Conservation (phyloP, 2,888 invertebrate genomes). For the Troides helena region DNA sequence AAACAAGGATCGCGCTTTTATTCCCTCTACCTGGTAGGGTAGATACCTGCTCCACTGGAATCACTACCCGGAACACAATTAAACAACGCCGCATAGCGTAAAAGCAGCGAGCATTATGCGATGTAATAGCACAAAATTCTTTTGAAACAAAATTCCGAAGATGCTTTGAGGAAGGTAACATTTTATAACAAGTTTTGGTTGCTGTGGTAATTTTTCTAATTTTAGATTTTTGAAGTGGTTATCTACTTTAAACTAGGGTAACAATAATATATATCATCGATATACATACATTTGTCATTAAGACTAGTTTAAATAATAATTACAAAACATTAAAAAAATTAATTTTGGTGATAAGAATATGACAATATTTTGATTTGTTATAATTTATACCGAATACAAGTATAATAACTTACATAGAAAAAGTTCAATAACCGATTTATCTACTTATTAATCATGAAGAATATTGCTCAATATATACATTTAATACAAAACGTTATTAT, state of each 20-base stretch:
- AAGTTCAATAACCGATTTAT: background rate
- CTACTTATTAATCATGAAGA: background rate
- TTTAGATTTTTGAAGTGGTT: background rate
- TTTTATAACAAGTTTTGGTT: background rate
- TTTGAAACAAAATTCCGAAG: conserved; percentile 12
- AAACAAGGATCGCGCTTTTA: conserved; percentile 49
- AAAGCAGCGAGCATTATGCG: conserved; percentile 41
- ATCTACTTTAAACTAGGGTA: background rate
- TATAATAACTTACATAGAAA: background rate
- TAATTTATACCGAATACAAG: background rate
- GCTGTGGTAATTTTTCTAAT: no score
- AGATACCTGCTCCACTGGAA: conserved; percentile 64
- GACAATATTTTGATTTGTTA: background rate
- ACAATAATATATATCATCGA: background rate
- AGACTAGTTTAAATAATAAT: background rate
- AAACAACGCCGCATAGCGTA: conserved; percentile 65
- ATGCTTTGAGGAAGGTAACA: conserved; percentile 2
- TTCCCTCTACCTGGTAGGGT: conserved; percentile 60
- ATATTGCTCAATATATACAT: background rate
- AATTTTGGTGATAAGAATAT: background rate
- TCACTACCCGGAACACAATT: conserved; percentile 74
- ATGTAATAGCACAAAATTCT: conserved; percentile 44
- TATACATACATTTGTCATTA: background rate
- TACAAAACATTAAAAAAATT: background rate
- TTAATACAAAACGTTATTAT: background rate